Evolutionary conservation across 1,140 invertebrate genomes (phyloP).

Genomic region (Heliconius hermathena): DNA sequence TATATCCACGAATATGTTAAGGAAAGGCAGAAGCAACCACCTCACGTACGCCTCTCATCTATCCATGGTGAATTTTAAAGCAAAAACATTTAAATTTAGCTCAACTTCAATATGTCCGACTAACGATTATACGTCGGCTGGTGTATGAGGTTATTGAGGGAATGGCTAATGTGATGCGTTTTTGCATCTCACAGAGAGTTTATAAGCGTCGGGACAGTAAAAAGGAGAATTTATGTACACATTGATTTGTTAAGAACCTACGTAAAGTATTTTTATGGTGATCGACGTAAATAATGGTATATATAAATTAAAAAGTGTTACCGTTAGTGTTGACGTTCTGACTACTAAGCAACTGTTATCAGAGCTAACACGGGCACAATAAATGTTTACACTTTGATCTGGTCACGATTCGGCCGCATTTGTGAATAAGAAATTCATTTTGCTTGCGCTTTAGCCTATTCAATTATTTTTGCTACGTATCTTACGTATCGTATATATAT

Average conservation of each 20-base stretch:
- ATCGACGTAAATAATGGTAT: conserved; percentile 35
- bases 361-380: conserved; percentile 37
- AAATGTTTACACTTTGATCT: conserved; percentile 39
- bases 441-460: neutral
- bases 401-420: conserved; percentile 63
- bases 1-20: conserved; percentile 41
- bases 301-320: conserved; percentile 56
- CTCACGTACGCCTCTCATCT: conserved; percentile 43
- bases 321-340: conserved; percentile 59
- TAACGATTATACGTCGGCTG: conserved; percentile 14
- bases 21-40: conserved; percentile 31
- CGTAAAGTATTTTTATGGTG: conserved; percentile 35
- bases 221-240: conserved; percentile 35
- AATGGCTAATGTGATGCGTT: conserved; percentile 36
- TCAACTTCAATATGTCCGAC: conserved; percentile 35
- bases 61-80: conserved; percentile 51
- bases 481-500: neutral
- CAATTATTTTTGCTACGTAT: conserved; percentile 18
- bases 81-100: conserved; percentile 52
- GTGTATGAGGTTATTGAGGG: conserved; percentile 17
- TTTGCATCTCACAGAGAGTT: conserved; percentile 35
- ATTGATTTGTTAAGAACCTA: conserved; percentile 34
- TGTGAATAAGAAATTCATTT: conserved; percentile 52
- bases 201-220: conserved; percentile 38
- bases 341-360: conserved; percentile 64